These are phyloP conservation scores for Natator depressus DNA, from an alignment of 2,113 vertebrate species.

Conservation along the genomic window DNA sequence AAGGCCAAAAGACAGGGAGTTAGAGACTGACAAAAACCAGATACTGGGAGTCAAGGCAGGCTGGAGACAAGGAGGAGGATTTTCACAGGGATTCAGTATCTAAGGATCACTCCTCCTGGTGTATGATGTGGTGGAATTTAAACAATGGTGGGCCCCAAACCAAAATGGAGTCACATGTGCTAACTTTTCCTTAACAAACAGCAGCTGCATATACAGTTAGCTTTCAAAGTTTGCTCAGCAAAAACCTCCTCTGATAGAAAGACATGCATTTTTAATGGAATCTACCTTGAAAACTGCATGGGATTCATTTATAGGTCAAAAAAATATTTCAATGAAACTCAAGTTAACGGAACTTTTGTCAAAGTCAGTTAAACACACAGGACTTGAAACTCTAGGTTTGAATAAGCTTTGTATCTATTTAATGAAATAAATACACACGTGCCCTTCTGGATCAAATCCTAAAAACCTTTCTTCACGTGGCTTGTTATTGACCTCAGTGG, in stretches of 20 bases:
- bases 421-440: fast-evolving
- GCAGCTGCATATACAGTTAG: conserved; percentile 34
- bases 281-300: conserved; percentile 28
- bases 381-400: not conserved
- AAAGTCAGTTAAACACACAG: not conserved
- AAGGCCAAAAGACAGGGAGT: too few species aligned
- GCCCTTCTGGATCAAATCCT: not conserved
- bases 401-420: not conserved
- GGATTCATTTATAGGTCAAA: conserved; percentile 33
- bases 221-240: not conserved
- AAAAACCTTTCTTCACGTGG: not conserved
- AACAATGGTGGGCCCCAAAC: too few species aligned
- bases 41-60: too few species aligned
- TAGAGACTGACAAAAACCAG: too few species aligned
- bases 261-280: conserved; percentile 44
- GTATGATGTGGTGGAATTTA: too few species aligned
- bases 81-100: too few species aligned
- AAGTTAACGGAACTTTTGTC: not conserved
- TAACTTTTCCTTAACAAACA: not conserved
- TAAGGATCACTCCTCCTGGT: too few species aligned
- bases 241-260: not conserved
- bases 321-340: not conserved
- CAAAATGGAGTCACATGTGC: too few species aligned
- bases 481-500: not conserved
- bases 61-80: too few species aligned